phyloP scores from a whole-genome alignment of 2,797 vertebrate species.

The Thunnus albacares region DNA sequence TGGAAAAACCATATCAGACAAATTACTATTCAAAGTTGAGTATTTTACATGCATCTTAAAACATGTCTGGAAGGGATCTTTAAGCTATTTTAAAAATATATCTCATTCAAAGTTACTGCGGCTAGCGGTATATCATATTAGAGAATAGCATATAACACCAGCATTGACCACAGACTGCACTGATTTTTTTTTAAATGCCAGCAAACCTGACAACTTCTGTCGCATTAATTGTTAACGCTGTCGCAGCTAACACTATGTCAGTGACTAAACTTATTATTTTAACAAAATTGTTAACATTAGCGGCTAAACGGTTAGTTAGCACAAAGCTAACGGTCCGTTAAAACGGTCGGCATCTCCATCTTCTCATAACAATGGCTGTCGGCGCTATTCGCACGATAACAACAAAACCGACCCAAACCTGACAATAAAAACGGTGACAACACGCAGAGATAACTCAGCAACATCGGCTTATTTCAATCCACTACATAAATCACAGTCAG shows the following conservation, averaged over 20 bases:
- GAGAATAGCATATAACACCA: neutral
- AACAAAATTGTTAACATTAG: slow-evolving; percentile 7
- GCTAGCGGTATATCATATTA: neutral
- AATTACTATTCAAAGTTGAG: neutral
- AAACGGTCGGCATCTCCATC: slow-evolving; percentile 74
- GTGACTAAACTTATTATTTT: neutral
- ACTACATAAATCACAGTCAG: neutral
- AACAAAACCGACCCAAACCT: slow-evolving; percentile 68
- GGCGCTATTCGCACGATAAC: slow-evolving; percentile 73
- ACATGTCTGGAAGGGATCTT: neutral
- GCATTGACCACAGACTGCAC: neutral
- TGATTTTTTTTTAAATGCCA: neutral
- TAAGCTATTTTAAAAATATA: too few species aligned
- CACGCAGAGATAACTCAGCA: slow-evolving; percentile 26
- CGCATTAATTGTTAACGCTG: neutral
- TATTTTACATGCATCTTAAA: neutral
- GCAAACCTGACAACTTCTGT: slow-evolving; percentile 12
- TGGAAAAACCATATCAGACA: neutral
- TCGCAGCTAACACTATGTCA: neutral
- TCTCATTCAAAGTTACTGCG: neutral
- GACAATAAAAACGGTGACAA: slow-evolving; percentile 68
- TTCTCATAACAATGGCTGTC: slow-evolving; percentile 85
- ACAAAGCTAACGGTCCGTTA: slow-evolving; percentile 67
- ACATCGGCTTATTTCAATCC: neutral
- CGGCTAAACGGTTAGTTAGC: slow-evolving; percentile 53